phyloP scores from a whole-genome alignment of 1,140 invertebrate genomes.

The Drosophila tristis region DNA sequence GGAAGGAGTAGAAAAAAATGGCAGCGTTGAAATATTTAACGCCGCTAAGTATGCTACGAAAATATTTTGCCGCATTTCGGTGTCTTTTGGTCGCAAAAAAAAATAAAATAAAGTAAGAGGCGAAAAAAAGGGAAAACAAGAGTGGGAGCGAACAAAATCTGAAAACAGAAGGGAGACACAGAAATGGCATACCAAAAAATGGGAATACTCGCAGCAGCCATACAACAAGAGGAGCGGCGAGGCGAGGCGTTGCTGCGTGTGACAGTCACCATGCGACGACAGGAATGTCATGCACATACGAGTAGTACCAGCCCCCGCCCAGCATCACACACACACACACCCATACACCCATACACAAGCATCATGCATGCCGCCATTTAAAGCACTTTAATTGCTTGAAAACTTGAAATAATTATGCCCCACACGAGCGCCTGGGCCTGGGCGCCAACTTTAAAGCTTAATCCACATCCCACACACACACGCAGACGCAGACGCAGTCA shows the following conservation, averaged over 20 bases:
- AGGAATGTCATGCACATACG: constrained; percentile 12
- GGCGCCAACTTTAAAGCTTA: constrained; percentile 53
- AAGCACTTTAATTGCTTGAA: constrained; percentile 36
- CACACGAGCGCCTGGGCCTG: background rate
- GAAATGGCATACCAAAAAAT: constrained; percentile 32
- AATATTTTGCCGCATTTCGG: constrained; percentile 45
- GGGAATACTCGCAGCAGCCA: constrained; percentile 15
- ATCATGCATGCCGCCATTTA: constrained; percentile 14
- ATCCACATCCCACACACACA: constrained; percentile 9
- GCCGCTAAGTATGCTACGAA: constrained; percentile 77
- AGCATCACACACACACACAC: background rate
- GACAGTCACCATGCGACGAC: constrained; percentile 38
- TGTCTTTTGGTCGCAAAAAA: no score
- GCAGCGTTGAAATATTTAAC: constrained; percentile 80
- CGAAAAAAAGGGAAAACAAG: constrained; percentile 1
- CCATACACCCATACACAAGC: no score
- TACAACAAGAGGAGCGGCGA: background rate
- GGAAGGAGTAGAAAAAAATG: constrained; percentile 55
- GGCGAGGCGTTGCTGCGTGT: constrained; percentile 68
- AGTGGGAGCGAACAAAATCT: background rate
- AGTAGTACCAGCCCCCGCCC: background rate
- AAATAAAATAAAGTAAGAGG: no score
- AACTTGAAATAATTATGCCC: constrained; percentile 56
- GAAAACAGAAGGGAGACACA: constrained; percentile 2
- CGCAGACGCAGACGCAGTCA: constrained; percentile 2